Evolutionary conservation across 2,797 vertebrate species (phyloP), one percentile per base, ranked within the genome.

Genomic region (Poecilia velifera): DNA sequence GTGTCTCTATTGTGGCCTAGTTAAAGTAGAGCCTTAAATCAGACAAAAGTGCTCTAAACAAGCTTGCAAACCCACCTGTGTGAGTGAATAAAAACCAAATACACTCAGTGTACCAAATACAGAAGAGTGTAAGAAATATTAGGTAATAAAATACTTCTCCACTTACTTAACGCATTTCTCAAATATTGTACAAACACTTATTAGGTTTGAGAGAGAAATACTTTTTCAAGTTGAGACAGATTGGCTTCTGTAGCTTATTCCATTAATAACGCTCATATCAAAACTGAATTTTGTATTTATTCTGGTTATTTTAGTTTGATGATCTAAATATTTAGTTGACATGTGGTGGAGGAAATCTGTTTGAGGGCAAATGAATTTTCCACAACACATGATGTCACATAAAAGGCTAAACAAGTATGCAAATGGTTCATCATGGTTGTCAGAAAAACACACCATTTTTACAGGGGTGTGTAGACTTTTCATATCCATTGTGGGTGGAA

Each of bases 401-500:
- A n/a, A 43, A 70, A n/a, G 9, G 20, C 25, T n/a, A 41, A 70
- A 41, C 20, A 25, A 70, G 22, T 70, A 41, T 41, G 2, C 8
- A 70, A 12, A 25, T 12, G 10, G 22, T 43, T 70, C 66, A 70
- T 41, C 39, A 70, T 70, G 36, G 62, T 25, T 70, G 66, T 70
- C 66, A 43, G 39, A 70, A 25, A 68, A 68, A 25, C 3, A 1
- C 18, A 25, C 1, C 13, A 45, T 45, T 71, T 70, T 45, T 45
- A 71, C 22, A 43, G 25, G 68, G 68, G 39, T 71, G 68, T 71
- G 68, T 71, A 71, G 12, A 71, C 66, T 71, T 45, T 71, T 71
- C 13, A 45, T 45, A 45, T 70, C 22, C 66, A n/a, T 41, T n/a
- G 20, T 76, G 49, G 76, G 81, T 87, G 82, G 76, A n/a, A 76